phyloP scores from a whole-genome alignment of 2,888 invertebrate species.

The Leucozona laternaria region DNA sequence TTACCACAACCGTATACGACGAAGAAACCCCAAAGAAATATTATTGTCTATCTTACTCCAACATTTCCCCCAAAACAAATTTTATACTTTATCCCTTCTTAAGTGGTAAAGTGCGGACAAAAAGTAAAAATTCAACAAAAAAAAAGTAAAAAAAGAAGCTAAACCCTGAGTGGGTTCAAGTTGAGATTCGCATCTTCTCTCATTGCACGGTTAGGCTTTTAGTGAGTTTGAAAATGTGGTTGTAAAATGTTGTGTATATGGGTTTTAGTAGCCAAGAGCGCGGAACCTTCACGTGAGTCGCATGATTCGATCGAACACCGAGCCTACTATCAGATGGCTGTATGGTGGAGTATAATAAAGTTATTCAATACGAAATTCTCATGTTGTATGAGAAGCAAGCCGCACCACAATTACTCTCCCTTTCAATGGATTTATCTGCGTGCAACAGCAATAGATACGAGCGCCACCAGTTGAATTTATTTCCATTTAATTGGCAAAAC shows the following conservation, averaged over 20 bases:
- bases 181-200: conserved; percentile 69
- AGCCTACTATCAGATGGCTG: neutral
- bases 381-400: conserved; percentile 32
- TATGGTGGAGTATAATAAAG: conserved; percentile 45
- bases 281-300: conserved; percentile 53
- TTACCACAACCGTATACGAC: neutral
- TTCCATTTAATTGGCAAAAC: conserved; percentile 49
- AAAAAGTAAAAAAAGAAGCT: conserved; percentile 15
- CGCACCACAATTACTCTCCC: conserved; percentile 58
- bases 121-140: conserved; percentile 6
- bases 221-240: conserved; percentile 32
- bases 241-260: neutral
- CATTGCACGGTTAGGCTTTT: conserved; percentile 4
- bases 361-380: conserved; percentile 40
- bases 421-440: conserved; percentile 62
- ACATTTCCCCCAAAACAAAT: conserved; percentile 48
- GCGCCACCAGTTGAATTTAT: conserved; percentile 44
- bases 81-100: conserved; percentile 57
- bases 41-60: conserved; percentile 52
- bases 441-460: conserved; percentile 47
- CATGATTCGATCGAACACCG: neutral
- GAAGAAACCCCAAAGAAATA: conserved; percentile 43
- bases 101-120: conserved; percentile 30
- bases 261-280: conserved; percentile 55
- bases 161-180: conserved; percentile 49